Evolutionary conservation across 2,888 invertebrate genomes (phyloP).

Genomic region (Digitonthophagus gazella): DNA sequence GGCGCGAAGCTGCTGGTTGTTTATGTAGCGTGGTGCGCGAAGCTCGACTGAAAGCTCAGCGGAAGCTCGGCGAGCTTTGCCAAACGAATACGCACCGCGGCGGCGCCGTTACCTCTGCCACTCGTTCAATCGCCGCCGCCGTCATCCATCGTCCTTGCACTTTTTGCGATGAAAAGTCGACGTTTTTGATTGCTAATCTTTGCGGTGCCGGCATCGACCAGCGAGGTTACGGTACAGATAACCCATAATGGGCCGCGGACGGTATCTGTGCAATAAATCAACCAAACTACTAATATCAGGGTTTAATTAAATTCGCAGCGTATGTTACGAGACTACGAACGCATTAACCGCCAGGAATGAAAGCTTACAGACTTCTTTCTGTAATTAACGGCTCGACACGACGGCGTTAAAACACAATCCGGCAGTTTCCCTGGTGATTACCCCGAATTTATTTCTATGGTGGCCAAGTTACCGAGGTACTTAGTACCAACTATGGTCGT

Average conservation of each 20-base stretch:
- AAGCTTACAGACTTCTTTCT: neutral
- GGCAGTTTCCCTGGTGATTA: neutral
- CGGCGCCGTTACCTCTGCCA: conserved; percentile 44
- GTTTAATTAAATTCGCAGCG: neutral
- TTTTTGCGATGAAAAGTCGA: conserved; percentile 45
- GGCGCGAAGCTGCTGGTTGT: neutral
- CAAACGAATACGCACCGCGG: conserved; percentile 38
- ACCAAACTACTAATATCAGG: neutral
- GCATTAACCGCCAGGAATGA: neutral
- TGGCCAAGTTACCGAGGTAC: conserved; percentile 3
- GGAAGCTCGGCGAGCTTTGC: conserved; percentile 35
- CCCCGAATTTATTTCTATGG: neutral
- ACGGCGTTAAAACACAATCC: neutral
- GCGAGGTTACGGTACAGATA: neutral
- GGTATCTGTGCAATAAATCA: conserved; percentile 5
- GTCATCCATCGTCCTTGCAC: conserved; percentile 43
- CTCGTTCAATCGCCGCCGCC: conserved; percentile 41
- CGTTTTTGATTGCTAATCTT: conserved; percentile 46
- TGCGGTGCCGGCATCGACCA: conserved; percentile 29
- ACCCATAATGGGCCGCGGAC: neutral
- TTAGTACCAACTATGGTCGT: conserved; percentile 1
- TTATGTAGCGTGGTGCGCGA: conserved; percentile 24
- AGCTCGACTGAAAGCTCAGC: conserved; percentile 37
- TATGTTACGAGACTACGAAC: neutral
- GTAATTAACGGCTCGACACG: neutral